Conservation (phyloP, 2,888 invertebrate species). For the Unio delphinus region DNA sequence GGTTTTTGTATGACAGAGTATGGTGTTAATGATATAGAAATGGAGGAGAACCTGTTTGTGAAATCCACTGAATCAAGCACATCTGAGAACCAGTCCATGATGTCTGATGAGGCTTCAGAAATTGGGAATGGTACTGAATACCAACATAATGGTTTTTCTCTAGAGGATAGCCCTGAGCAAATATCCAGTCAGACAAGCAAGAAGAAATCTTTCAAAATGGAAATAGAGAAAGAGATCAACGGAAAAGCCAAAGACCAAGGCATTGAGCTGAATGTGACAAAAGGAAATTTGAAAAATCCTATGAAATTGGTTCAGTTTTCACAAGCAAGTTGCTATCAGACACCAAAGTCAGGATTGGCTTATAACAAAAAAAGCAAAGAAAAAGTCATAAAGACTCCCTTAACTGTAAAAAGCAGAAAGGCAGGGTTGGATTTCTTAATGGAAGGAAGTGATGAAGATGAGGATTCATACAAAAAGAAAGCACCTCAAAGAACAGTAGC, state of each 20-base stretch:
- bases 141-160: neutral
- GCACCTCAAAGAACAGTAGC: constrained; percentile 6
- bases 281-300: constrained; percentile 6
- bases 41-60: too few species aligned
- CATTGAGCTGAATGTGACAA: constrained; percentile 1
- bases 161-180: neutral
- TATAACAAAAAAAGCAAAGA: neutral
- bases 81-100: constrained; percentile 5
- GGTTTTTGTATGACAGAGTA: too few species aligned
- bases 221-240: too few species aligned
- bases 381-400: constrained; percentile 29
- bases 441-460: constrained; percentile 32
- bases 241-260: neutral
- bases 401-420: constrained; percentile 26
- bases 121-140: neutral
- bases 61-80: neutral
- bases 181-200: neutral
- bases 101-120: neutral
- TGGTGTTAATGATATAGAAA: too few species aligned
- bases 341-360: constrained; percentile 1
- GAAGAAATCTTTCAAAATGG: neutral
- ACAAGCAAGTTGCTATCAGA: neutral
- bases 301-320: neutral
- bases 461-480: constrained; percentile 5
- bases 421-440: constrained; percentile 27